Conservation (phyloP, 2,797 vertebrate genomes). For the Rhodeus uyekii region DNA sequence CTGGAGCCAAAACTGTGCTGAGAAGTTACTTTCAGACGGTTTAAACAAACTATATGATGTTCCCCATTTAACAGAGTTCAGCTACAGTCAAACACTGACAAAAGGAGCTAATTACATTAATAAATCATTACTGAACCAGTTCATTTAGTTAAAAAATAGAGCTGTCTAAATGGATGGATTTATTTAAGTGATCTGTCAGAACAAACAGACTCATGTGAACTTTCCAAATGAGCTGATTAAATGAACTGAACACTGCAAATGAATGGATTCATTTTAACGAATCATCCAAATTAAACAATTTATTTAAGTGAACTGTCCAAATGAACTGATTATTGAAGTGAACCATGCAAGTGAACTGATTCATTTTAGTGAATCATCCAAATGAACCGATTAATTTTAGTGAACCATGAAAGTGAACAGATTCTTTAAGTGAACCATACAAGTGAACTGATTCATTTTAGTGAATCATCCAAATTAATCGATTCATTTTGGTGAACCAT, state of each 20-base stretch:
- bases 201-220: too few relatives aligned
- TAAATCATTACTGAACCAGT: neutral
- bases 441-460: too few relatives aligned
- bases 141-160: neutral
- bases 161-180: neutral
- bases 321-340: too few relatives aligned
- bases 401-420: neutral
- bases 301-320: neutral
- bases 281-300: neutral
- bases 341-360: neutral
- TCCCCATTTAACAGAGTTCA: neutral
- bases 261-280: neutral
- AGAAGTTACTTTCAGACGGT: neutral
- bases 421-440: neutral
- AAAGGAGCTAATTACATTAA: neutral
- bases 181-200: neutral
- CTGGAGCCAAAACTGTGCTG: neutral
- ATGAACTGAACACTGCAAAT: neutral
- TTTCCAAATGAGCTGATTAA: too few relatives aligned
- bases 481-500: rapidly evolving
- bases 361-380: neutral
- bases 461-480: neutral
- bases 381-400: too few relatives aligned
- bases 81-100: neutral
- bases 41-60: neutral